Evolutionary conservation across 2,113 vertebrate genomes (phyloP).

Genomic region (Perognathus longimembris): DNA sequence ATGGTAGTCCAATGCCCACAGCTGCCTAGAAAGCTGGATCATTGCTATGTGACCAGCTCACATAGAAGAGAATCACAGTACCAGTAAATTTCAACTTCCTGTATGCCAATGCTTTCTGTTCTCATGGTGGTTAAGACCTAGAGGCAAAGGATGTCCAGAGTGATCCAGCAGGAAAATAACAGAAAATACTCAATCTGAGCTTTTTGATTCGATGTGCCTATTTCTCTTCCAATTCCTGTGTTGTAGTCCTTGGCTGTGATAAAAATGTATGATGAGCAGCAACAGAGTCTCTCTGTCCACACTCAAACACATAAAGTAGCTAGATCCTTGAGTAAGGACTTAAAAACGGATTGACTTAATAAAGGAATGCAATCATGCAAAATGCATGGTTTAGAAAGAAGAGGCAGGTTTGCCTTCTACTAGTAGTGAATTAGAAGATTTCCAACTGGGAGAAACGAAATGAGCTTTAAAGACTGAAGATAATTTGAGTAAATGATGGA

Average conservation of each 20-base stretch:
- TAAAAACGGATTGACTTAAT: constrained; percentile 8
- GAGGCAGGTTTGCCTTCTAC: neutral
- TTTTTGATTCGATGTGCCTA: neutral
- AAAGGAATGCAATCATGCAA: neutral
- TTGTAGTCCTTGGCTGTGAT: neutral
- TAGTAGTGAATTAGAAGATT: neutral
- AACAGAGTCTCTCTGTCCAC: neutral
- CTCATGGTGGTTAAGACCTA: neutral
- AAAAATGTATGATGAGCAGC: neutral
- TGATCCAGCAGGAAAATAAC: neutral
- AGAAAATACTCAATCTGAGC: neutral
- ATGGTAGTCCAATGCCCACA: neutral
- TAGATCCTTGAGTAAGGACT: neutral
- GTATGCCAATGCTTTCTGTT: neutral
- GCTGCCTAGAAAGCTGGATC: neutral
- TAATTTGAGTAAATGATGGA: too few species aligned
- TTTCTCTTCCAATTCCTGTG: neutral
- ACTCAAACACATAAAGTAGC: neutral
- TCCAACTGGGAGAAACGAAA: neutral
- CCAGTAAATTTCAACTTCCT: neutral
- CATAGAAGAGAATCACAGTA: neutral
- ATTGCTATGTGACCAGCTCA: neutral
- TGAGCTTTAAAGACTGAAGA: neutral
- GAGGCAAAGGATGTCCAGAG: neutral
- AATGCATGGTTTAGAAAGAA: constrained; percentile 2